A percentile compares a stretch with the other conserved stretches of the same genome.
Conservation (phyloP, 2,888 invertebrate genomes). For the Cyrtodaria siliqua region DNA sequence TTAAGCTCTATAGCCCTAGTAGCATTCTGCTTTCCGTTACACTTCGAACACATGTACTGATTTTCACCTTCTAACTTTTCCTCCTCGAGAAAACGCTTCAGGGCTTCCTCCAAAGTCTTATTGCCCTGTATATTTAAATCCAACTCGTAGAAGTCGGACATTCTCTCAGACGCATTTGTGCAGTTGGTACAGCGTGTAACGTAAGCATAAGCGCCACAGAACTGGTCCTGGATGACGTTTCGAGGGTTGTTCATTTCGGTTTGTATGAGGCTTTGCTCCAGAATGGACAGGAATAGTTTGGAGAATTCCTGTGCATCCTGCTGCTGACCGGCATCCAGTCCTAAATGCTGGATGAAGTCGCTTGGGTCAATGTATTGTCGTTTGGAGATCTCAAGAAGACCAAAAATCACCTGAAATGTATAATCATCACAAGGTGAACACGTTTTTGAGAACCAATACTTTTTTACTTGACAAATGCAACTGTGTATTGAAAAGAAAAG, state of each 20-base stretch:
- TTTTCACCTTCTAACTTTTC: conserved; percentile 89
- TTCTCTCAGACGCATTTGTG: conserved; percentile 87
- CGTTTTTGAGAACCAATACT: no score
- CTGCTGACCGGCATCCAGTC: conserved; percentile 88
- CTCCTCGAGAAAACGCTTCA: conserved; percentile 88
- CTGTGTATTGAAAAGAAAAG: no score
- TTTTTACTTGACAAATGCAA: no score
- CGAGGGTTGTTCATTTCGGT: conserved; percentile 80
- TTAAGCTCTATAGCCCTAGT: conserved; percentile 88
- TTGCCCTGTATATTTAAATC: conserved; percentile 88
- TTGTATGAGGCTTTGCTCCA: conserved; percentile 87
- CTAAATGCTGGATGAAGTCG: conserved; percentile 88
- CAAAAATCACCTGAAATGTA: conserved; percentile 88
- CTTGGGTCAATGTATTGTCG: conserved; percentile 88
- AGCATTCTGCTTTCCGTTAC: conserved; percentile 88
- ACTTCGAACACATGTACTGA: conserved; percentile 88
- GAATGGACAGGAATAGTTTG: conserved; percentile 88
- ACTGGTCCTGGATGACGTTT: conserved; percentile 86
- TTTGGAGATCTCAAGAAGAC: conserved; percentile 88
- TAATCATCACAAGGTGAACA: no score
- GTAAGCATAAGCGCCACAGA: conserved; percentile 87
- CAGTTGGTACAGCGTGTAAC: conserved; percentile 87
- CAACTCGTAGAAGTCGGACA: conserved; percentile 89
- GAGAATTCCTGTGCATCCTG: conserved; percentile 90
- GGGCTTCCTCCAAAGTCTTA: conserved; percentile 87